Base-by-base conservation (phyloP, 2,888 invertebrate genomes). In the Plebejus argus region DNA sequence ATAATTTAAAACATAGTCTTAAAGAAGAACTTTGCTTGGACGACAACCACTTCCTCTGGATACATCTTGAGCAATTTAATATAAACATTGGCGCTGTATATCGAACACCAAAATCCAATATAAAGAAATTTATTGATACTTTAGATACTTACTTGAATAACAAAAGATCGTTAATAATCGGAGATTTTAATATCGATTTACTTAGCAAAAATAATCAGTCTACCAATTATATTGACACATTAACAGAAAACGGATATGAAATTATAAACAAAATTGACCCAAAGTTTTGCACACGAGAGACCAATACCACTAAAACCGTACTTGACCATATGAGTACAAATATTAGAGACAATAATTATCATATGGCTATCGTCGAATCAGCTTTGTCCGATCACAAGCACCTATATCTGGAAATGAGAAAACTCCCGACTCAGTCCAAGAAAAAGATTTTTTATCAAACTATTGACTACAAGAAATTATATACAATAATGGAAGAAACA, bases 301-400 rank as follows among this genome's bases (percentile, higher is more conserved):
- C 81, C 1, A 6, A 7, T 0, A 79, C 76, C 3, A 80, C 78
- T 3, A 80, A 78, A 39, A 81, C 81, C 12, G 80, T 82, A 70
- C 3, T 82, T 8, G 82, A 82, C 35, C 80, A 82, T 76, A 71
- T 80, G 4, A 78, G 71, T 61, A 79, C 80, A 18, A 79, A 82
- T 71, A n/a, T 82, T 20, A 72, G 76, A 15, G 77, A 81, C 8
- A 39, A 80, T 71, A 12, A 53, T 35, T 76, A 78, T 28, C 77
- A 35, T 49, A 75, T 80, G 20, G 58, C 20, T 20, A 20, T 20
- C 7, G 20, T 58, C n/a, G 61, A 66, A 66, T 10, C 20, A 20
- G 58, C 58, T 6, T 18, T 58, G 8, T 58, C 58, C 20, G 58
- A 58, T 20, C 58, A 58, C 56, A 82, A 80, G 53, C 82, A 82